Conservation (phyloP, 2,888 invertebrate genomes). For the Cynaeus angustus region DNA sequence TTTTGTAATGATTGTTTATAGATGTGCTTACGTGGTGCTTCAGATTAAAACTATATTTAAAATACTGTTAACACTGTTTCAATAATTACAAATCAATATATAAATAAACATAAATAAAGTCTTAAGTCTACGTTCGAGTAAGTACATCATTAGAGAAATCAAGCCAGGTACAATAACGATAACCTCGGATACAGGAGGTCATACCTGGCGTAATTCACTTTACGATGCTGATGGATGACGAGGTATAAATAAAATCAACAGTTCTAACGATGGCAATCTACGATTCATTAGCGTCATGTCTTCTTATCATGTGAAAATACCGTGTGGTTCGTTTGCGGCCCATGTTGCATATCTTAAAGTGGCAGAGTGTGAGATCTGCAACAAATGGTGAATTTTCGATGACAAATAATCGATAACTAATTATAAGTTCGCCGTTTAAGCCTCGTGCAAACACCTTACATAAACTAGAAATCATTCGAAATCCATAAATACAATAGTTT, state of each 20-base stretch:
- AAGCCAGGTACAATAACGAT: slow-evolving; percentile 11
- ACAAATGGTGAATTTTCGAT: slow-evolving; percentile 58
- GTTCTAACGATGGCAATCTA: slow-evolving; percentile 36
- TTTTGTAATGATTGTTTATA: slow-evolving; percentile 62
- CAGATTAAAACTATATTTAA: slow-evolving; percentile 56
- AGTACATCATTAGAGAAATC: slow-evolving; percentile 16
- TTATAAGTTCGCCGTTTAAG: neutral
- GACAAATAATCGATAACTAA: too few species aligned
- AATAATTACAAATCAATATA: slow-evolving; percentile 35
- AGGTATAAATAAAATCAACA: slow-evolving; percentile 30
- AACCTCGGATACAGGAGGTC: slow-evolving; percentile 8
- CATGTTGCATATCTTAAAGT: slow-evolving; percentile 83
- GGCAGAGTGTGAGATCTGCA: slow-evolving; percentile 79
- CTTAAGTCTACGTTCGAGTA: slow-evolving; percentile 2
- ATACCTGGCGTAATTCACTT: slow-evolving; percentile 27
- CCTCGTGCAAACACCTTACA: slow-evolving; percentile 11
- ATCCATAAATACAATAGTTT: too few species aligned
- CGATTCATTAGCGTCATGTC: slow-evolving; percentile 54
- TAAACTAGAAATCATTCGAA: neutral
- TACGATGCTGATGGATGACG: slow-evolving; percentile 22
- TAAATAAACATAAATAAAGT: slow-evolving; percentile 32
- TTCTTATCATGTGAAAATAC: slow-evolving; percentile 59
- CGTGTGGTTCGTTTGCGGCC: slow-evolving; percentile 75
- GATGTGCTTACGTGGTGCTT: slow-evolving; percentile 65
- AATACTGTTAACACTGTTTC: slow-evolving; percentile 48